Evolutionary conservation across 2,888 invertebrate genomes (phyloP), one percentile per base, ranked within the genome.

Genomic region (Sepioteuthis lessoniana): DNA sequence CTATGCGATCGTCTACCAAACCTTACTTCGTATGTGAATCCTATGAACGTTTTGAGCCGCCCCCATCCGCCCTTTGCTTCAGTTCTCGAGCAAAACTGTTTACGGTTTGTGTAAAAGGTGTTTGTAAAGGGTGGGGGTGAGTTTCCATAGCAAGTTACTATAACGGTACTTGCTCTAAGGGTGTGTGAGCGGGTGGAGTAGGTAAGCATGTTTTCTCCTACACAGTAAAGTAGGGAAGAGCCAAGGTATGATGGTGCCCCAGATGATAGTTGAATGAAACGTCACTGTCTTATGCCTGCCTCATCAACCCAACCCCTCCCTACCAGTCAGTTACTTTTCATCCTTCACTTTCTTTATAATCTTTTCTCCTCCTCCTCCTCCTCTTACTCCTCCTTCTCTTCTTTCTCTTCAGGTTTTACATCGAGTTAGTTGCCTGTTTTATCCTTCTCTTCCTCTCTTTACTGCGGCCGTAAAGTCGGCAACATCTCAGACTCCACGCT

Each of bases 221-320:
- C 76, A n/a, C n/a, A 35, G n/a, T 13, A 35, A 76, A 76, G n/a
- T n/a, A 16, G n/a, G 16, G 76, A 76, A 76, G 76, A 76, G 76
- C 76, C 8, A 35, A 76, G n/a, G n/a, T 76, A 76, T 76, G 1
- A 76, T 10, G n/a, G 16, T 76, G 76, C 35, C 76, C 19, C n/a
- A 76, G 76, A 76, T 76, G 76, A 76, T n/a, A 76, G 16, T 76
- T 76, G n/a, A 76, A 76, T 76, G 76, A 76, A 76, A 76, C 76
- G n/a, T 76, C 35, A 76, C 76, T n/a, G 76, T 76, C 76, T 76
- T 76, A 76, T 76, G 55, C 90, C 90, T 90, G 35, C 90, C 25
- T 37, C 90, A 35, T 90, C 90, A 16, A 16, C 91, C 46, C 13
- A 25, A 4, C 91, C 91, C 28, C 16, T 21, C n/a, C 38, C 7